Evolutionary conservation across 2,797 vertebrate genomes (phyloP).

Genomic region (Hephaestus fuliginosus): DNA sequence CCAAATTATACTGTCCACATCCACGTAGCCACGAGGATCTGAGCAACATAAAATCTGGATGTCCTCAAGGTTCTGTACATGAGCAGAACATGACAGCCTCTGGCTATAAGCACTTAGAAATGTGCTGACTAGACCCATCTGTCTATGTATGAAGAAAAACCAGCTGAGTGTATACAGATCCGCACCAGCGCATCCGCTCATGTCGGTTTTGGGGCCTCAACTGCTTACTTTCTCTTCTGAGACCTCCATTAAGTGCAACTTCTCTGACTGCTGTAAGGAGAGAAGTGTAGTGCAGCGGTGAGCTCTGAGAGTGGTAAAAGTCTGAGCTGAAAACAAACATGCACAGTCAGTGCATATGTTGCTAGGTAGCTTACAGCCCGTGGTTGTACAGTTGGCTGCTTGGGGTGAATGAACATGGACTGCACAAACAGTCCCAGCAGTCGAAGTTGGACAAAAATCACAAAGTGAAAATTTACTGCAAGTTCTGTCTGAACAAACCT

Average conservation of each 20-base stretch:
- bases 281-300: no score
- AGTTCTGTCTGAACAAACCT: neutral
- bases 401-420: neutral
- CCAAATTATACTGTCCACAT: constrained; percentile 24
- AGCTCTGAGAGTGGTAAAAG: no score
- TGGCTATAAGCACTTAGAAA: neutral
- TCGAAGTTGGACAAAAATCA: neutral
- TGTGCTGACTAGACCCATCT: neutral
- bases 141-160: neutral
- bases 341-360: neutral
- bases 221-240: neutral
- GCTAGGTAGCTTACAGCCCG: no score
- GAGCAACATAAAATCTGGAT: neutral
- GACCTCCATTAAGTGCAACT: neutral
- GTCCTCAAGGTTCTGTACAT: neutral
- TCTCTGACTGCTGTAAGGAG: neutral
- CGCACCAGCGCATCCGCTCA: neutral
- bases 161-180: neutral
- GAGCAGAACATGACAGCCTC: neutral
- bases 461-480: neutral
- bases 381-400: neutral
- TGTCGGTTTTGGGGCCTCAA: neutral
- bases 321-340: no score
- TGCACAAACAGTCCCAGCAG: neutral
- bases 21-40: neutral